Evolutionary conservation across 2,888 invertebrate species (phyloP), one percentile per base, ranked within the genome.

Genomic region (Emmelina monodactyla): DNA sequence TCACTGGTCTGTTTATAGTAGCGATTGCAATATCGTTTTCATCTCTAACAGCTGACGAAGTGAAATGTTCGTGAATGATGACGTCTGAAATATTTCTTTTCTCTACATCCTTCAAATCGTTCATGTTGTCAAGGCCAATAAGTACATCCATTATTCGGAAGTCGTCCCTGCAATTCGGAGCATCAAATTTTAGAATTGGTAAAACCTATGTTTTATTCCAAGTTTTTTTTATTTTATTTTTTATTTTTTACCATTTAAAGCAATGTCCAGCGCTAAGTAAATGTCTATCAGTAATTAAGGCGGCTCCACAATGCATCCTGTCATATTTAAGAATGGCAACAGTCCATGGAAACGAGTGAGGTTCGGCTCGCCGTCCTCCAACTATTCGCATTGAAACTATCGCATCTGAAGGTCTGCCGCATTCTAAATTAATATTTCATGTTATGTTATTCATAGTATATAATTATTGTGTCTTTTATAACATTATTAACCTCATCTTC

Each of bases 301-400:
- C 70, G 0, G 82, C 84, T 0, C 83, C 83, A 30, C 85, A 85
- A 38, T 81, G 81, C 56, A 82, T 62, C 1, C 53, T 51, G 0
- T 62, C 60, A 19, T 58, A 60, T 37, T 78, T 68, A 39, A 78
- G 46, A 22, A 82, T 76, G n/a, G 82, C 83, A 1, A 76, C 82
- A 0, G 81, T 68, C 84, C 84, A 85, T 0, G 85, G 84, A 43
- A 65, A 82, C 1, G 76, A 66, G 43, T 84, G 81, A 0, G 83
- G 79, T 1, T 54, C 57, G 0, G 79, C 66, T 31, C 76, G 50
- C 3, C 70, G 48, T 0, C 84, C 85, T 1, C 84, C 84, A 6
- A 85, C 82, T 40, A 85, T 84, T 32, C 85, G 65, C 61, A 84
- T 85, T 2, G 86, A 65, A 43, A 88, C 85, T 47, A 86, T 83